A percentile compares a stretch with the other conserved stretches of the same genome.
These are phyloP conservation scores for Entomobrya proxima DNA, from an alignment of 2,888 invertebrate genomes.

Conservation along the genomic window DNA sequence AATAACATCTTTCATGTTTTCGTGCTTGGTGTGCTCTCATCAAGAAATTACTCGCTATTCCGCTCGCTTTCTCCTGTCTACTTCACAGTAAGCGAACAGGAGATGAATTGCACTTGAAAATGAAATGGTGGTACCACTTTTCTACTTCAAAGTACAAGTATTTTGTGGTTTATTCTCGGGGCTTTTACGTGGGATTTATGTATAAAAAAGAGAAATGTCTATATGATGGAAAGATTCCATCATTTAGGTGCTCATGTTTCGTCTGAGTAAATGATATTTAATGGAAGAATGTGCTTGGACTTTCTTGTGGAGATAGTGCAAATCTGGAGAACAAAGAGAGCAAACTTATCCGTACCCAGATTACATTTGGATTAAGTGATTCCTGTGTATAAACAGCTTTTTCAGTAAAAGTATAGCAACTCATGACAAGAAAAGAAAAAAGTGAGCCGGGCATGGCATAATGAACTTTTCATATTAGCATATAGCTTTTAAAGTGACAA, in stretches of 20 bases:
- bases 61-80: background rate
- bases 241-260: no score
- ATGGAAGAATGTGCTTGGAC: no score
- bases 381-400: background rate
- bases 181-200: no score
- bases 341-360: no score
- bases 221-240: no score
- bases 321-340: no score
- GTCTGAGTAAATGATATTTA: no score
- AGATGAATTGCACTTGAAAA: background rate
- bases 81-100: background rate
- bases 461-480: background rate
- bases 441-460: background rate
- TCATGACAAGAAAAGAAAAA: no score
- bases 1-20: background rate
- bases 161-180: background rate
- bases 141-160: background rate
- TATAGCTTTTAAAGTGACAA: conserved; percentile 41
- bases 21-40: no score
- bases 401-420: background rate
- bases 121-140: background rate
- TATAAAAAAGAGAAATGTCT: no score
- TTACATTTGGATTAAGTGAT: no score
- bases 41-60: background rate
- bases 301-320: no score